Conservation (phyloP, 2,797 vertebrate species). For the Notoglanidium macrostoma region DNA sequence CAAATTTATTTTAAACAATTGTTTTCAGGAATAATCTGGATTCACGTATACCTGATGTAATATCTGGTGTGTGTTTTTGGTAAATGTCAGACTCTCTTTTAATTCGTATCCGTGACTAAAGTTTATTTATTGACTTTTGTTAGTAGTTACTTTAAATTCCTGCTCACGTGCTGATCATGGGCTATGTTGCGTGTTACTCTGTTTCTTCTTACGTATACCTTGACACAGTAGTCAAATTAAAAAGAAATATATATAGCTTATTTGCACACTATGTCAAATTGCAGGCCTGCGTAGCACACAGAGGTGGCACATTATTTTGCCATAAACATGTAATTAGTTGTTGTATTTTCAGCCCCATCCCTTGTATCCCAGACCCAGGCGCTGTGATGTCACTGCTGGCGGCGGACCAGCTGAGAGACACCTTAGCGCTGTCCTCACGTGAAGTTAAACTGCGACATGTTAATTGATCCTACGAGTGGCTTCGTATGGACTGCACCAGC, state of each 20-base stretch:
- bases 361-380: neutral
- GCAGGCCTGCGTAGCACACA: neutral
- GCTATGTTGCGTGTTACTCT: neutral
- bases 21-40: neutral
- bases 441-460: neutral
- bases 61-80: neutral
- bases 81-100: neutral
- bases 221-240: neutral
- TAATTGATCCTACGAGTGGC: neutral
- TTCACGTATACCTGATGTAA: neutral
- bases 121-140: neutral
- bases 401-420: neutral
- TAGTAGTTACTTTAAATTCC: neutral
- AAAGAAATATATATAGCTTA: neutral
- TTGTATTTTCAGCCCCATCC: neutral
- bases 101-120: neutral
- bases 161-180: conserved; percentile 1
- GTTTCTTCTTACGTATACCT: neutral
- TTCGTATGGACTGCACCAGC: neutral
- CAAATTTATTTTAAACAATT: neutral
- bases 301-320: neutral
- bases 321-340: neutral
- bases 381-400: conserved; percentile 35
- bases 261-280: neutral
- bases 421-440: neutral